These are phyloP conservation scores for Parotia lawesii DNA, from an alignment of 2,113 vertebrate species.

Conservation along the genomic window DNA sequence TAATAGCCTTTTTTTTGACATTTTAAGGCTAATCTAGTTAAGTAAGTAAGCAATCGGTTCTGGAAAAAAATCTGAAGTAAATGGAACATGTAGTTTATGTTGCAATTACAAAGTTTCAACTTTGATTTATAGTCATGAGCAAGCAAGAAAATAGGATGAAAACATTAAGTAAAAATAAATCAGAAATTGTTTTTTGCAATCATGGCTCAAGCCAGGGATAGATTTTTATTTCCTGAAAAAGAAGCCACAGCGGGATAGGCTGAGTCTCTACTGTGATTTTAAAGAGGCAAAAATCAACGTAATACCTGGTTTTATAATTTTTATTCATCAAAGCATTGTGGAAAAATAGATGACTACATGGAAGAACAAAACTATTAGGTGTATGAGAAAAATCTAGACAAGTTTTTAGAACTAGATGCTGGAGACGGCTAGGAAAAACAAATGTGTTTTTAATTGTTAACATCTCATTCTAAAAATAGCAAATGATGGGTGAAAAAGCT, in stretches of 20 bases:
- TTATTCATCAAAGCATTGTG: neutral
- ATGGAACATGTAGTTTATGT: neutral
- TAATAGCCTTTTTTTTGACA: neutral
- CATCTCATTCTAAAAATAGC: neutral
- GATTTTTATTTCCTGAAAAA: neutral
- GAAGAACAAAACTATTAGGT: neutral
- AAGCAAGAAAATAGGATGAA: neutral
- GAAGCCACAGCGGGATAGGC: neutral
- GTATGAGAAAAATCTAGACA: neutral
- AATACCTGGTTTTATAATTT: neutral
- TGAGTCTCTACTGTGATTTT: neutral
- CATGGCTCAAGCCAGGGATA: fast-evolving
- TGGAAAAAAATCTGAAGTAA: neutral
- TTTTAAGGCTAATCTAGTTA: neutral
- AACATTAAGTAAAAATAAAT: neutral
- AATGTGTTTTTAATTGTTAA: fast-evolving
- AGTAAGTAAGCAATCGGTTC: neutral
- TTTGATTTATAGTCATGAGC: neutral
- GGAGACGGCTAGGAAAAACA: fast-evolving
- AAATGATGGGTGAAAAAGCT: neutral
- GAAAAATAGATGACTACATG: neutral
- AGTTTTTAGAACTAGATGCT: neutral
- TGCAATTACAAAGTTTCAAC: neutral
- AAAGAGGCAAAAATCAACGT: neutral
- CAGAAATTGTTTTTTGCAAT: neutral